A percentile compares a stretch with the other conserved stretches of the same genome.
Conservation (phyloP, 2,888 invertebrate genomes). For the Pedicia rivosa region DNA sequence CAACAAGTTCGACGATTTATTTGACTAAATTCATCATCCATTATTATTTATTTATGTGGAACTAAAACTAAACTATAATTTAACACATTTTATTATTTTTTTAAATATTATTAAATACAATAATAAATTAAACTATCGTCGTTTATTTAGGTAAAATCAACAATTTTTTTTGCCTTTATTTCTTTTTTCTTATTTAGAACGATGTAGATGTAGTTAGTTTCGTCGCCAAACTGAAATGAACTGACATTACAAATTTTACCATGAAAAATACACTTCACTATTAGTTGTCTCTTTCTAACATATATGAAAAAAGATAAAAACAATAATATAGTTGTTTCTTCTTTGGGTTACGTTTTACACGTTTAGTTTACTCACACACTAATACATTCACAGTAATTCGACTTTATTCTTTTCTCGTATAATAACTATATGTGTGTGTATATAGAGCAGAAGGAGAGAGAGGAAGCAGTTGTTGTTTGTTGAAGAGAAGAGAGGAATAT, state of each 20-base stretch:
- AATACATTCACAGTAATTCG: no score
- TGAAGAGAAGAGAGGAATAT: no score
- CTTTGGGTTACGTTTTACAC: conserved; percentile 1
- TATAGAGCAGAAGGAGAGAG: no score
- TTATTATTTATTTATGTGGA: no score
- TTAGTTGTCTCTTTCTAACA: conserved; percentile 2
- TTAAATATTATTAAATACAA: no score
- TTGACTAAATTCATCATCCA: conserved; percentile 16
- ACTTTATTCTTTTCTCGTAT: no score
- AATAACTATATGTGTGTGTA: no score
- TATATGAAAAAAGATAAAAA: no score
- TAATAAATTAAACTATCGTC: no score
- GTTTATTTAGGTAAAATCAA: neutral
- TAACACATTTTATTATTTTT: no score
- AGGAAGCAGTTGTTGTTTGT: no score
- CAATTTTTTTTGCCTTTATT: neutral
- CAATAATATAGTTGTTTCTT: neutral
- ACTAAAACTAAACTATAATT: no score
- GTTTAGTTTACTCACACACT: conserved; percentile 5
- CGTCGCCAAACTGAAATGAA: conserved; percentile 7
- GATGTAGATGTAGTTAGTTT: neutral
- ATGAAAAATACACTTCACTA: conserved; percentile 1
- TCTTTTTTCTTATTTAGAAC: neutral
- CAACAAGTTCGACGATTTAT: conserved; percentile 27
- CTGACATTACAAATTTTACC: conserved; percentile 6